Conservation (phyloP, 2,888 invertebrate genomes). For the Drosophila barbarae region DNA sequence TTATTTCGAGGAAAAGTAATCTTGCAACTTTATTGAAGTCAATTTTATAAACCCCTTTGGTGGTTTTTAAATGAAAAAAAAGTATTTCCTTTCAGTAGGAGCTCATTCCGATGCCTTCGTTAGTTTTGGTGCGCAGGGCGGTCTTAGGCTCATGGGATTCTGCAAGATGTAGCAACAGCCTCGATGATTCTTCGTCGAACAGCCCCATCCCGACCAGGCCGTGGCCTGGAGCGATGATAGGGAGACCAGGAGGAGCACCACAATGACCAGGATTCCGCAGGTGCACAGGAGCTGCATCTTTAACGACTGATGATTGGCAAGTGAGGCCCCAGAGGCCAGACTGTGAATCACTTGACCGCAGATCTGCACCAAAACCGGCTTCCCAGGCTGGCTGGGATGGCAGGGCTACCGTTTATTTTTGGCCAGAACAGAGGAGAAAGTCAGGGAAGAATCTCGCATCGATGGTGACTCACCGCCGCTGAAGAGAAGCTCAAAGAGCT, state of each 20-base stretch:
- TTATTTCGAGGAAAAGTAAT: too few relatives aligned
- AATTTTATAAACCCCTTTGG: too few relatives aligned
- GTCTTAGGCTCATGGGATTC: neutral
- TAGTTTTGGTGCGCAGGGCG: constrained; percentile 17
- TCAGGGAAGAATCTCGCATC: neutral
- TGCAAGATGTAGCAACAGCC: constrained; percentile 24
- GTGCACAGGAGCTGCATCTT: constrained; percentile 25
- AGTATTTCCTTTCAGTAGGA: neutral
- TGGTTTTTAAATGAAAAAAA: neutral
- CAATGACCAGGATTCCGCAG: constrained; percentile 2
- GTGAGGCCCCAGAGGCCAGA: constrained; percentile 1
- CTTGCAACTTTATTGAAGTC: neutral
- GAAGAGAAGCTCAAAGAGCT: constrained; percentile 6
- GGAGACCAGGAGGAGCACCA: neutral
- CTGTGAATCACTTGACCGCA: constrained; percentile 2
- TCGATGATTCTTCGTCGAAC: constrained; percentile 21
- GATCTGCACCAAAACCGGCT: constrained; percentile 24
- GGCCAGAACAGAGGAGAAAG: constrained; percentile 23
- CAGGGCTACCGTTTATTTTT: constrained; percentile 26
- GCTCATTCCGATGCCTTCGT: neutral
- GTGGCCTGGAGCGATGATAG: neutral
- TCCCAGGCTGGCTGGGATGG: neutral
- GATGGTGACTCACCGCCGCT: constrained; percentile 6
- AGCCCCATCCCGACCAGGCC: constrained; percentile 31
- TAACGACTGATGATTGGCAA: neutral